phyloP scores from a whole-genome alignment of 2,888 invertebrate species.

The Microctonus hyperodae region DNA sequence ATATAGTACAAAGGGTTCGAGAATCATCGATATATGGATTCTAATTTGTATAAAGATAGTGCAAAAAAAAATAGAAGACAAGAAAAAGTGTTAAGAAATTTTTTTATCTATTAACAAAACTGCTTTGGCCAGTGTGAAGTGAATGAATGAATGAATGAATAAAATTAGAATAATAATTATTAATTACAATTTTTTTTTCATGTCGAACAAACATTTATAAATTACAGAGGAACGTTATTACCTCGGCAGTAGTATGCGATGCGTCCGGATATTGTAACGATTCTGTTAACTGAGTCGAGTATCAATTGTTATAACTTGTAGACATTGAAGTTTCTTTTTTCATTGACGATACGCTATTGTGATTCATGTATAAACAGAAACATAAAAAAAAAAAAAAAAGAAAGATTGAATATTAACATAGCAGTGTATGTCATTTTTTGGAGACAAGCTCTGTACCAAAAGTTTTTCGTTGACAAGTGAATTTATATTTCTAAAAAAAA shows the following conservation, averaged over 20 bases:
- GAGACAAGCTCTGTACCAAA: slow-evolving; percentile 26
- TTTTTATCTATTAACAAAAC: slow-evolving; percentile 12
- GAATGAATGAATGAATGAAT: slow-evolving; percentile 15
- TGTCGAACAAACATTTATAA: slow-evolving; percentile 5
- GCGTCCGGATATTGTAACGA: slow-evolving; percentile 10
- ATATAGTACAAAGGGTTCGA: slow-evolving; percentile 28
- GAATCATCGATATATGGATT: slow-evolving; percentile 13
- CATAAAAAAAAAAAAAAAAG: not conserved
- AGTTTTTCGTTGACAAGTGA: slow-evolving; percentile 27
- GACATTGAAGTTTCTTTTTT: too few species aligned
- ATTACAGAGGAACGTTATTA: slow-evolving; percentile 1
- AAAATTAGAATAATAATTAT: slow-evolving; percentile 5
- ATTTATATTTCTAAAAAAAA: slow-evolving; percentile 24
- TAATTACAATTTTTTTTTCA: not conserved
- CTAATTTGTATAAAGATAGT: slow-evolving; percentile 17
- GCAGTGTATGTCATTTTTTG: slow-evolving; percentile 18
- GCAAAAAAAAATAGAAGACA: slow-evolving; percentile 13
- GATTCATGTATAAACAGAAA: too few species aligned
- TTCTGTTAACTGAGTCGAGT: slow-evolving; percentile 1
- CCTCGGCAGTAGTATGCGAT: not conserved
- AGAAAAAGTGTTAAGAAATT: slow-evolving; percentile 11
- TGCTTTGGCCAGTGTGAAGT: slow-evolving; percentile 19
- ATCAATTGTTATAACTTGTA: not conserved
- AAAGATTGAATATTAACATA: slow-evolving; percentile 7
- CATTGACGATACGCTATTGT: too few species aligned